Evolutionary conservation across 2,888 invertebrate genomes (phyloP).

Genomic region (Chloroclystis v-ata): DNA sequence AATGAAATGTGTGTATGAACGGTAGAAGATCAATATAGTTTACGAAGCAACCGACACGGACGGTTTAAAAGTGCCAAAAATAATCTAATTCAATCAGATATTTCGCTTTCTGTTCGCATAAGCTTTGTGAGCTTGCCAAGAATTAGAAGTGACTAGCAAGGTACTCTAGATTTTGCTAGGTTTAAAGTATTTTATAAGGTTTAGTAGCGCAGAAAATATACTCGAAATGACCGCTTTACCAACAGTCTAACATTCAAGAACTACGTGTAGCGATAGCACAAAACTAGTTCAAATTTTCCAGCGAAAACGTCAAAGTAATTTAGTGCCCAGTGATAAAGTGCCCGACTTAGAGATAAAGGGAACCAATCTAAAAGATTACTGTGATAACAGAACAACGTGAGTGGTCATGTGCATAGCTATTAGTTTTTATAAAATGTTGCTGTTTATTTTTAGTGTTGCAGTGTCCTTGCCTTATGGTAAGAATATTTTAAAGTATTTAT

Average conservation of each 20-base stretch:
- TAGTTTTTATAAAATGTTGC: conserved; percentile 44
- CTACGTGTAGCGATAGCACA: conserved; percentile 3
- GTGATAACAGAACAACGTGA: conserved; percentile 45
- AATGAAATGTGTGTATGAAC: not conserved
- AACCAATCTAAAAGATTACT: conserved; percentile 52
- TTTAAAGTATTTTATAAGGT: too few species aligned
- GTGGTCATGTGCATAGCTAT: conserved; percentile 33
- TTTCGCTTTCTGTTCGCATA: conserved; percentile 7
- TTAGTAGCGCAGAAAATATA: too few species aligned
- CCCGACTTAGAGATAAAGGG: conserved; percentile 51
- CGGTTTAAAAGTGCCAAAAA: conserved; percentile 4
- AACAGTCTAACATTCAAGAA: too few species aligned
- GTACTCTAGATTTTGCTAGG: not conserved
- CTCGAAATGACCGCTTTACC: too few species aligned
- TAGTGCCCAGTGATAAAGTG: conserved; percentile 57
- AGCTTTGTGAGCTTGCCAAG: conserved; percentile 29
- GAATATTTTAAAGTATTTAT: too few species aligned
- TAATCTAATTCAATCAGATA: conserved; percentile 1
- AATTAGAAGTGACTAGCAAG: conserved; percentile 14
- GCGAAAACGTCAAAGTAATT: conserved; percentile 54
- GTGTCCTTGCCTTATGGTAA: conserved; percentile 55
- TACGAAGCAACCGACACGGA: not conserved
- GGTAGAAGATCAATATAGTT: not conserved
- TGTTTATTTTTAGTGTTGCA: conserved; percentile 44
- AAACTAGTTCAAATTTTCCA: conserved; percentile 40